phyloP scores from a whole-genome alignment of 92 coral and sea anemone species.

The Epizoanthus stellaris region DNA sequence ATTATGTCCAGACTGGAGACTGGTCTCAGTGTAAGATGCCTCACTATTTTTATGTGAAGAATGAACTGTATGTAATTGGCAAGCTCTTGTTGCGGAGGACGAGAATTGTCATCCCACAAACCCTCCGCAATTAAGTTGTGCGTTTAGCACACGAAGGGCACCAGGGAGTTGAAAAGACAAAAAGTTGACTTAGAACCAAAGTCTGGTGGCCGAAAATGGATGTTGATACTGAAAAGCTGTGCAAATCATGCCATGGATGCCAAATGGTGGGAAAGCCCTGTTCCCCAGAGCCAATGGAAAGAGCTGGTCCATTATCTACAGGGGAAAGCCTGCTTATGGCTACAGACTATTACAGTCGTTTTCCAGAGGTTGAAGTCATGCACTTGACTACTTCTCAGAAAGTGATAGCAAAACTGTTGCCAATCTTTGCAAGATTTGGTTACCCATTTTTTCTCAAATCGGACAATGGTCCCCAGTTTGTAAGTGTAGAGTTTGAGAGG shows the following conservation, averaged over 20 bases:
- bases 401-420: background rate
- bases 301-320: slow-evolving; percentile 57
- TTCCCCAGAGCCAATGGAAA: slow-evolving; percentile 36
- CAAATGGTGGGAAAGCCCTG: slow-evolving; percentile 35
- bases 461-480: slow-evolving; percentile 21
- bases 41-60: no score
- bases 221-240: slow-evolving; percentile 34
- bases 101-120: no score
- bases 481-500: slow-evolving; percentile 33
- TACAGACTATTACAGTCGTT: slow-evolving; percentile 68
- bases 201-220: slow-evolving; percentile 47
- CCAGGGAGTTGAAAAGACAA: slow-evolving; percentile 39
- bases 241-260: slow-evolving; percentile 43
- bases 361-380: slow-evolving; percentile 52
- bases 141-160: slow-evolving; percentile 44
- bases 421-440: slow-evolving; percentile 38
- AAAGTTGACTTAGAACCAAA: slow-evolving; percentile 32
- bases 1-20: no score
- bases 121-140: background rate
- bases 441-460: slow-evolving; percentile 40
- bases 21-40: no score
- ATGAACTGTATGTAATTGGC: no score
- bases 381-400: slow-evolving; percentile 51
- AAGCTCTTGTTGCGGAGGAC: no score
- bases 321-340: slow-evolving; percentile 52